phyloP scores from a whole-genome alignment of 1,140 invertebrate genomes.

The Formica exsecta region DNA sequence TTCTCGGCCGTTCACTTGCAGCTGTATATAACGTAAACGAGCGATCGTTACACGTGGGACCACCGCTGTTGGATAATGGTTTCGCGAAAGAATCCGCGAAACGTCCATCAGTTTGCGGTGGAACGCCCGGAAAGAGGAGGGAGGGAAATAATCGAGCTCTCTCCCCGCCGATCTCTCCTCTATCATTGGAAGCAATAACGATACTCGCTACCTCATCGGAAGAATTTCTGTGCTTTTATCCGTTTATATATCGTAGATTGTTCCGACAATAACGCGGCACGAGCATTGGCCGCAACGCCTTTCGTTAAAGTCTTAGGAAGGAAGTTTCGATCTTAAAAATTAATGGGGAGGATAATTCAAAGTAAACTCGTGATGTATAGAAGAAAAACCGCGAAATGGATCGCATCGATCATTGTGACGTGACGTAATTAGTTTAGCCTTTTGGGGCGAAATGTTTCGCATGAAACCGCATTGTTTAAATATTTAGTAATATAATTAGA shows the following conservation, averaged over 20 bases:
- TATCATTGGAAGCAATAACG: slow-evolving; percentile 44
- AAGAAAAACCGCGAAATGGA: neutral
- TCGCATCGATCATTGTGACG: slow-evolving; percentile 33
- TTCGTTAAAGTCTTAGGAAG: neutral
- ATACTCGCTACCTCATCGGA: slow-evolving; percentile 50
- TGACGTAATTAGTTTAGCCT: neutral
- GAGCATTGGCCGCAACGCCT: neutral
- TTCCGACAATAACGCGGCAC: slow-evolving; percentile 38
- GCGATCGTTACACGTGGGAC: slow-evolving; percentile 44
- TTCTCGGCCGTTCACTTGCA: slow-evolving; percentile 38
- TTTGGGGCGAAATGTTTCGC: neutral
- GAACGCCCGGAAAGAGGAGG: neutral
- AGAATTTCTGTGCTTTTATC: slow-evolving; percentile 56
- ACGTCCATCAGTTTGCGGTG: slow-evolving; percentile 37
- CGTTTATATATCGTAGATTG: slow-evolving; percentile 34
- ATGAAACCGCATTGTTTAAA: neutral
- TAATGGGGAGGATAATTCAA: slow-evolving; percentile 43
- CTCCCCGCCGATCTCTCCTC: neutral
- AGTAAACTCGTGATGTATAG: slow-evolving; percentile 36
- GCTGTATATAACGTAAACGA: slow-evolving; percentile 53
- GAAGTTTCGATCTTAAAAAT: slow-evolving; percentile 35
- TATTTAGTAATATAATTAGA: neutral
- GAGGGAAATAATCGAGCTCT: neutral
- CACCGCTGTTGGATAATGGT: slow-evolving; percentile 16
- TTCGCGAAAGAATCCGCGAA: slow-evolving; percentile 52